Evolutionary conservation across 2,888 invertebrate genomes (phyloP), one percentile per base, ranked within the genome.

Genomic region (Coenonympha glycerion): DNA sequence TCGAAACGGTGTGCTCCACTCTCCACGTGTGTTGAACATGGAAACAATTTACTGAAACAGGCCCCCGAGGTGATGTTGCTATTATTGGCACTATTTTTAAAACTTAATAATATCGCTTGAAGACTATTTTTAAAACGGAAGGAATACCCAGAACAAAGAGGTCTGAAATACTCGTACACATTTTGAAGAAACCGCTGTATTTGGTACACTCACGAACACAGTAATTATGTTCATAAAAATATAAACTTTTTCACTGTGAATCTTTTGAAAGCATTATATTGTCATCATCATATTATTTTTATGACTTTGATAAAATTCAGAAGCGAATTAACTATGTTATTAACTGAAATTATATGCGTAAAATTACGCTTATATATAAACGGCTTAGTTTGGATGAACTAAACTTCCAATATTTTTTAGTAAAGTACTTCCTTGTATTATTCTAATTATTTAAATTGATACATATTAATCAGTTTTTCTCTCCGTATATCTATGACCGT

Each of bases 11-110:
- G 54, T 69, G 66, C n/a, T 62, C 63, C 67, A 60, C 49, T 55
- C 59, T 60, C 61, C 56, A 64, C 76, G 76, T 76, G 74, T 75
- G 74, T 63, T 61, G 63, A 68, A 67, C 72, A 68, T 63, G 69
- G 63, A 68, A 72, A 71, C 71, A 65, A 71, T 76, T 69, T 69
- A 55, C 52, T 47, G 40, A 19, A 53, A 57, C 54, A 34, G 46
- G 39, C 48, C 55, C 55, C 55, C 6, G 34, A 55, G 57, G 56
- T 37, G 40, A 42, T 48, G 40, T 55, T 49, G 21, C 46, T 34
- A 44, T 49, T 49, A 50, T 55, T 47, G 42, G 19, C 33, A 39
- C 40, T 40, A 40, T 45, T 50, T 50, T 33, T 47, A 31, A 48
- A 40, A 33, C 6, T 22, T 6, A n/a, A 8, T 26, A 40, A n/a